A percentile compares a stretch with the other conserved stretches of the same genome.
phyloP scores from a whole-genome alignment of 1,140 invertebrate genomes.

The Danaus melanippus region DNA sequence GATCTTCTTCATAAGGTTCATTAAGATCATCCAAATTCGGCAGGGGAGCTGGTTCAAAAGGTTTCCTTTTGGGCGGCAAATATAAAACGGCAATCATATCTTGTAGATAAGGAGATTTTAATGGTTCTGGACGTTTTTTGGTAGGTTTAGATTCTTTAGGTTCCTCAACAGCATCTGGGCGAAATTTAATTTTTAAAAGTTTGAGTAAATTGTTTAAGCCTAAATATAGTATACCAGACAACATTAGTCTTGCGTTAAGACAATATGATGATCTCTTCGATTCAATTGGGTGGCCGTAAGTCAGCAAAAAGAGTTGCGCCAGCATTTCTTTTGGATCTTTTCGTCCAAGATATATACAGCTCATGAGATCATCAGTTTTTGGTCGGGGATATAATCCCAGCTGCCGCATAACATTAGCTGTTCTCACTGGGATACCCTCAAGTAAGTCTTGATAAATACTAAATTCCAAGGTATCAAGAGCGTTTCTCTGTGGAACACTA shows the following conservation, averaged over 20 bases:
- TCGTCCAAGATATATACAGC: constrained; percentile 40
- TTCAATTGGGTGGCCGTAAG: constrained; percentile 44
- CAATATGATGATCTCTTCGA: constrained; percentile 37
- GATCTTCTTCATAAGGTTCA: constrained; percentile 50
- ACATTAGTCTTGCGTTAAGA: constrained; percentile 47
- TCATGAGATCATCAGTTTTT: constrained; percentile 39
- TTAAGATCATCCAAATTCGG: constrained; percentile 49
- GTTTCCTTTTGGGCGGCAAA: constrained; percentile 30
- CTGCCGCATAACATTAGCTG: constrained; percentile 31
- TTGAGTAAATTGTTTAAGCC: constrained; percentile 41
- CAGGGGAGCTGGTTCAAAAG: constrained; percentile 35
- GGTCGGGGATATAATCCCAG: constrained; percentile 49
- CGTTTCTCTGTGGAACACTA: constrained; percentile 42
- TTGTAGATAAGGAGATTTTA: constrained; percentile 50
- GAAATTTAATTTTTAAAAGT: constrained; percentile 39
- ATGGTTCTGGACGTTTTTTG: constrained; percentile 22
- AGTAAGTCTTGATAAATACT: constrained; percentile 55
- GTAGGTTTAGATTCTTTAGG: constrained; percentile 25
- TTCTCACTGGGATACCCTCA: constrained; percentile 45
- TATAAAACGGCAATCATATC: constrained; percentile 43
- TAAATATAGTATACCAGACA: constrained; percentile 54
- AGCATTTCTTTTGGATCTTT: constrained; percentile 55
- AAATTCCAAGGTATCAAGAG: constrained; percentile 43
- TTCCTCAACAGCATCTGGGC: constrained; percentile 23
- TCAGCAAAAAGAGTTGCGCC: constrained; percentile 42